phyloP scores from a whole-genome alignment of 2,113 vertebrate genomes.

The Corvus moneduloides region DNA sequence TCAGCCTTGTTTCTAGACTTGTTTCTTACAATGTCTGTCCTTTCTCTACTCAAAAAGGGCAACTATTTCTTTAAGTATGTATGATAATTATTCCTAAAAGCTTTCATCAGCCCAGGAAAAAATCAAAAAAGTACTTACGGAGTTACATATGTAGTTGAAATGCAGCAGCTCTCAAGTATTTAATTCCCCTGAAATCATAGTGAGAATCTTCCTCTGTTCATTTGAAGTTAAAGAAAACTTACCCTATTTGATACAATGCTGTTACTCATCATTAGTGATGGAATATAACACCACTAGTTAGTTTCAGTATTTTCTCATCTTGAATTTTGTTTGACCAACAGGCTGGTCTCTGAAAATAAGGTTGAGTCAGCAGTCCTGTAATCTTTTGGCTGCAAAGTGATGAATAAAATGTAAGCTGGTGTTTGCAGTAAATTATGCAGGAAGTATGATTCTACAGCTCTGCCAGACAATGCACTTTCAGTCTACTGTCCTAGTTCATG shows the following conservation, averaged over 20 bases:
- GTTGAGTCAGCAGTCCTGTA: background rate
- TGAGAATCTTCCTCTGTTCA: background rate
- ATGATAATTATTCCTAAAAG: background rate
- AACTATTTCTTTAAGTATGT: background rate
- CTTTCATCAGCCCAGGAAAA: background rate
- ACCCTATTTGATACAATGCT: background rate
- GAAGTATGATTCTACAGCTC: background rate
- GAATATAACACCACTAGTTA: background rate
- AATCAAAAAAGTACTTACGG: background rate
- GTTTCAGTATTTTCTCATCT: background rate
- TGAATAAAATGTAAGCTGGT: background rate
- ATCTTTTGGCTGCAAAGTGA: background rate
- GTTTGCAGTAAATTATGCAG: background rate
- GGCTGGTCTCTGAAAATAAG: background rate
- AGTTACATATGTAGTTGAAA: background rate
- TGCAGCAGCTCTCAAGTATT: background rate
- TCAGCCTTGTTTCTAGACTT: background rate
- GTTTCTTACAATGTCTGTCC: background rate
- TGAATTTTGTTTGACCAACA: background rate
- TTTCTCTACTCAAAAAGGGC: background rate
- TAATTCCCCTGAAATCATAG: background rate
- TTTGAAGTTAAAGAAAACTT: background rate
- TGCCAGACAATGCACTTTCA: background rate
- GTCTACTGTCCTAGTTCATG: background rate
- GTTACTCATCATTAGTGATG: background rate